Conservation (phyloP, 2,113 vertebrate species). For the Emberiza fucata region DNA sequence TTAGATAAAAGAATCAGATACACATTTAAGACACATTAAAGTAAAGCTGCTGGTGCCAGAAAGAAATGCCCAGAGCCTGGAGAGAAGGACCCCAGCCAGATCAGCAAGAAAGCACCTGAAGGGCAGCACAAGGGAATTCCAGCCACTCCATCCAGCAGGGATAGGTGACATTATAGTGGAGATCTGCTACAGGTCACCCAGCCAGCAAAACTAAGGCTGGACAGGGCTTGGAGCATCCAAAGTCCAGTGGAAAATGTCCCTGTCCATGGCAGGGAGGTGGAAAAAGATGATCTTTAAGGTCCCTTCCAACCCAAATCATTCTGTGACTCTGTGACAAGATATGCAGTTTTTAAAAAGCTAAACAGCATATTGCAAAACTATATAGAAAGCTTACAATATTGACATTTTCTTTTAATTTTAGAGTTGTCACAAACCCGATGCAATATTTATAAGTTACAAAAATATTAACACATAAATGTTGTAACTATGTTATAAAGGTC, state of each 20-base stretch:
- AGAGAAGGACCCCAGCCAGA: background rate
- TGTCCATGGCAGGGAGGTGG: background rate
- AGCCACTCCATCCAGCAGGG: background rate
- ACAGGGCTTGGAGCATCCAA: background rate
- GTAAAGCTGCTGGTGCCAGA: background rate
- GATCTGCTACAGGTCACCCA: background rate
- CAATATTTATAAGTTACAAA: background rate
- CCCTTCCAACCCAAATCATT: background rate
- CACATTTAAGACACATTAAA: background rate
- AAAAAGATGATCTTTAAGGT: background rate
- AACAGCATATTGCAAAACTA: background rate
- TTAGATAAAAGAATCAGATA: background rate
- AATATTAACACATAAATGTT: background rate
- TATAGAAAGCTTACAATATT: background rate
- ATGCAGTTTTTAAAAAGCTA: background rate
- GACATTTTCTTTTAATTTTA: background rate
- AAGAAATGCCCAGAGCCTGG: background rate
- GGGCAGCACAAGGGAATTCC: background rate
- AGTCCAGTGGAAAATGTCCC: background rate
- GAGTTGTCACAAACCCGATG: background rate
- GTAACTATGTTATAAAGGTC: constrained; percentile 24
- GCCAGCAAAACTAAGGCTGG: background rate
- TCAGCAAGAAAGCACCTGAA: background rate
- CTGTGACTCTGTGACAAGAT: background rate
- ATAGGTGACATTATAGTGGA: background rate